Evolutionary conservation across 1,140 invertebrate species (phyloP), one percentile per base, ranked within the genome.

Genomic region (Tetramorium parvispinum): DNA sequence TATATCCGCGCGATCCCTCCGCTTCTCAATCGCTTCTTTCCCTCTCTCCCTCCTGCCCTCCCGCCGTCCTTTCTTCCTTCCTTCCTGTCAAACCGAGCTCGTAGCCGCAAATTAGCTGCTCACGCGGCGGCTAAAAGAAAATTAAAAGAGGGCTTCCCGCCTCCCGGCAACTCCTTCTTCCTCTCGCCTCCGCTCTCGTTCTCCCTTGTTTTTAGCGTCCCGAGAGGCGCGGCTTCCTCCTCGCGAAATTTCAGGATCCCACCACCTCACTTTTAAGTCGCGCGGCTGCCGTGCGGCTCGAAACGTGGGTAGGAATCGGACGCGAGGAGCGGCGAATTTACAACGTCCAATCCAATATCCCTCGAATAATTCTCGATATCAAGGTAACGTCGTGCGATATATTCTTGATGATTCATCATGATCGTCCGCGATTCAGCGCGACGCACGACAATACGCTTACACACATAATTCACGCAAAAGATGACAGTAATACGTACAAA

Each of bases 71-170:
- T 76, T 85, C 66, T 88, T 87, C 65, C 77, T 89, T 88, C 91
- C 89, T 93, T 93, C 89, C 91, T 91, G 91, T 86, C 89, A 93
- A 92, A 93, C 90, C 85, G 75, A 85, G 65, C 82, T 85, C 78
- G 88, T 21, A 88, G 77, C 91, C 85, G 85, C 87, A 91, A 92
- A 92, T 93, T 91, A 92, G 86, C 86, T 85, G 83, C 73, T 86
- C 79, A 73, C 68, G 77, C 91, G 57, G 75, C 68, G 86, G 59
- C 85, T 79, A 91, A 91, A 93, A 93, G 89, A 92, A 92, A 92
- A 75, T 86, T 89, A 91, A 91, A 90, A 89, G 91, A 89, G 85
- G 87, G 85, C 32, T 82, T 82, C 37, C 73, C 61, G 68, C 61
- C 61, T 65, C 55, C 86, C 75, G 55, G 66, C 59, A 78, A 70